These are phyloP conservation scores for Ceratitis capitata DNA, from an alignment of 1,140 invertebrate species.

Conservation along the genomic window DNA sequence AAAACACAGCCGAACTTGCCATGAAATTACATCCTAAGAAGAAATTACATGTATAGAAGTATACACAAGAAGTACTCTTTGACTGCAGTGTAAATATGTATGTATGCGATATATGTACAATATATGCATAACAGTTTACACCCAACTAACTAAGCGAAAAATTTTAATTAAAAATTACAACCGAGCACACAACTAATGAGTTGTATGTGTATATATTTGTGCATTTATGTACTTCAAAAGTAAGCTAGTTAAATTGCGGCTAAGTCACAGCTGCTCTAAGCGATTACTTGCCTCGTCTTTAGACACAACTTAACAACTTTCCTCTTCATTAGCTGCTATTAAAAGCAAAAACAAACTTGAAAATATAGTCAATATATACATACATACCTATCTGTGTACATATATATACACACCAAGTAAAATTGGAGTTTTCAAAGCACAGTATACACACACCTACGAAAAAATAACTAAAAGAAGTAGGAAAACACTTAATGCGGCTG, in stretches of 20 bases:
- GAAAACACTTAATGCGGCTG: background rate
- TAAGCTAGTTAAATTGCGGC: background rate
- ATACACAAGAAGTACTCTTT: background rate
- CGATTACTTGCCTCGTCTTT: background rate
- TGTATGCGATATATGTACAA: background rate
- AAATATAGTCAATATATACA: background rate
- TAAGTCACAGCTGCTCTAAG: background rate
- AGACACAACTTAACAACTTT: constrained; percentile 32
- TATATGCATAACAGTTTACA: background rate
- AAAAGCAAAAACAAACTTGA: background rate
- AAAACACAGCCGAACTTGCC: background rate
- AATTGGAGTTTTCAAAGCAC: background rate
- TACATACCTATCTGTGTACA: no score
- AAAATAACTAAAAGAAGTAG: background rate
- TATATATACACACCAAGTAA: background rate
- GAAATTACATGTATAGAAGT: background rate
- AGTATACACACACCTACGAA: no score
- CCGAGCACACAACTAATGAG: no score
- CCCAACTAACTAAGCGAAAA: background rate
- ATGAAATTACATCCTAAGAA: background rate
- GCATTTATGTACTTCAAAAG: background rate
- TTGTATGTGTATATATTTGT: no score
- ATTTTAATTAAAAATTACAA: constrained; percentile 33
- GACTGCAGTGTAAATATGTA: background rate
- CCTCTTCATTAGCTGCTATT: constrained; percentile 34